A percentile compares a stretch with the other conserved stretches of the same genome.
Conservation (phyloP, 2,113 vertebrate species). For the Mionectes macconnelli region DNA sequence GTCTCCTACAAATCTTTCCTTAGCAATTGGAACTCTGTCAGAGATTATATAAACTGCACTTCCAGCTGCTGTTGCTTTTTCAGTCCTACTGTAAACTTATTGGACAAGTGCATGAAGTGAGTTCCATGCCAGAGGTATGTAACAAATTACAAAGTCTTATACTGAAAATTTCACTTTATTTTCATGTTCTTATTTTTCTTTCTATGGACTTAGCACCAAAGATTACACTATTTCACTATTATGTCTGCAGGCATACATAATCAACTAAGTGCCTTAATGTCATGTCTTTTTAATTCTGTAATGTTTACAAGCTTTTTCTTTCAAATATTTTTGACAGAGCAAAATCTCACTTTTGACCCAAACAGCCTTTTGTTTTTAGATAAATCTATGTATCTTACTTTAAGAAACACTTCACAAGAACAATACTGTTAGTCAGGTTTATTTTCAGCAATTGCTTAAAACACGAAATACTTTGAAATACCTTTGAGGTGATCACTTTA, state of each 20-base stretch:
- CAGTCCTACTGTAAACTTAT: constrained; percentile 99
- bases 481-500: neutral
- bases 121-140: constrained; percentile 94
- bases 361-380: neutral
- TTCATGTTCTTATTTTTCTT: neutral
- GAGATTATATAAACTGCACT: constrained; percentile 96
- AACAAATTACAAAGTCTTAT: neutral
- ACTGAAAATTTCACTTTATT: neutral
- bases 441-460: neutral
- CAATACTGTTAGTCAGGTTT: neutral
- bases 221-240: neutral
- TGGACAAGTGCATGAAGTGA: constrained; percentile 93
- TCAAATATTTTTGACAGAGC: neutral
- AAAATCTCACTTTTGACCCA: neutral
- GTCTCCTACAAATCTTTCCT: constrained; percentile 44
- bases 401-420: neutral
- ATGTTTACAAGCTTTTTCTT: neutral
- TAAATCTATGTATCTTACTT: neutral
- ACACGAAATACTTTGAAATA: neutral
- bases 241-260: neutral
- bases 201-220: neutral
- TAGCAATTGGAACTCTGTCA: constrained; percentile 99
- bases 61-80: constrained; percentile 97
- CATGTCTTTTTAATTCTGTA: neutral
- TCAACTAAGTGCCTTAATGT: neutral